Evolutionary conservation across 2,888 invertebrate genomes (phyloP).

Genomic region (Pinctada fucata): DNA sequence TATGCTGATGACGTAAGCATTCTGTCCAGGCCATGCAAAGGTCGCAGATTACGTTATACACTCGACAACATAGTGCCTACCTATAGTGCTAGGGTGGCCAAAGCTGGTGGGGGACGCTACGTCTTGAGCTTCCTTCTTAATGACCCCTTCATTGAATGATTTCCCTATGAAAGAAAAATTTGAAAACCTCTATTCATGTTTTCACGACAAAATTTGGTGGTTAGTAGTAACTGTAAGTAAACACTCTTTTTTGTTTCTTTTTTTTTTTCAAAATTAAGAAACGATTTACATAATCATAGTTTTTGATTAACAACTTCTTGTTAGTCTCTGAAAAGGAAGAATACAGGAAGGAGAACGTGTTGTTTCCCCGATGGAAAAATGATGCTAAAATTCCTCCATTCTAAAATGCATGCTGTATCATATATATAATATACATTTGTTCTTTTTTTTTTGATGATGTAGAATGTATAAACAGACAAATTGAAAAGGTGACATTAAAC

Average conservation of each 20-base stretch:
- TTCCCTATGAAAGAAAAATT: conserved; percentile 43
- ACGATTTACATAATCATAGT: no score
- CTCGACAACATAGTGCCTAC: conserved; percentile 33
- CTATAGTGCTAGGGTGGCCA: conserved; percentile 37
- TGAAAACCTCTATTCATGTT: conserved; percentile 11
- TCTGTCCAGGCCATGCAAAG: conserved; percentile 4
- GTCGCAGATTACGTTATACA: neutral
- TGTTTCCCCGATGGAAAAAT: no score
- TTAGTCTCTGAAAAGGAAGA: no score
- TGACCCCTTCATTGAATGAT: conserved; percentile 43
- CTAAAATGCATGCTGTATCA: no score
- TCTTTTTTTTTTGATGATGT: no score
- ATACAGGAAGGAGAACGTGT: no score
- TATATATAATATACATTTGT: no score
- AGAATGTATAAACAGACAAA: no score
- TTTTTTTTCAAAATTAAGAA: neutral
- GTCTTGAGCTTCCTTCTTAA: conserved; percentile 38
- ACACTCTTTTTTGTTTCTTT: neutral
- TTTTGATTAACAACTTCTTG: no score
- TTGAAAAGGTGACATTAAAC: no score
- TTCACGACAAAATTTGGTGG: neutral
- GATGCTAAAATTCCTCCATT: no score
- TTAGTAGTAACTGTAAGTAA: neutral
- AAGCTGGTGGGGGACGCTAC: conserved; percentile 30
- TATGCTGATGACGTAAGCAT: neutral